Base-by-base conservation (phyloP, 2,113 vertebrate genomes). In the Chaetorhynchus papuensis region DNA sequence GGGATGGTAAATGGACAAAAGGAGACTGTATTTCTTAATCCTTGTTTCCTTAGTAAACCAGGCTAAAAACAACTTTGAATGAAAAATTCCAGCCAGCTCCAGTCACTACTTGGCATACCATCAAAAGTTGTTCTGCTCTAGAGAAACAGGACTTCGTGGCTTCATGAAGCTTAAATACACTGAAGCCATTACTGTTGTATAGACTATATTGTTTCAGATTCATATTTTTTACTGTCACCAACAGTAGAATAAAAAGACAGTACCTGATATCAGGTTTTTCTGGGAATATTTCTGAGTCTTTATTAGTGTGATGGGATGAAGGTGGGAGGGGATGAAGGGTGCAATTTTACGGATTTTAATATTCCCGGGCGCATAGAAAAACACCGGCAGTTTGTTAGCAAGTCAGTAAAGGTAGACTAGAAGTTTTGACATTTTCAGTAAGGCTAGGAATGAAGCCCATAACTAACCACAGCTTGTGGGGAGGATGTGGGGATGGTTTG, bases 11-110 rank as follows among this genome's bases (percentile, higher is more conserved):
- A 89, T 28, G 54, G 45, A 78, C 83, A 66, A 83, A 95, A 89
- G 47, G 24, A 78, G 17, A 64, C 19, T 71, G 35, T 61, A 21
- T 66, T 74, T 91, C 52, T 84, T 71, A 63, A 60, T 81, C 61
- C 41, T 89, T 84, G 30, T 85, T 94, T 91, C 49, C 57, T 70
- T 84, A 85, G 84, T 64, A 91, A 90, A 76, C 16, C 13, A 78
- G 52, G 30, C 81, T 90, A 94, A 93, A 97, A 90, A 2, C 79
- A 94, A 88, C 79, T 92, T 50, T 61, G 85, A 95, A 94, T 93
- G 50, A 92, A 95, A 88, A 96, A 97, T 96, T 95, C 93, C 91
- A 93, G 17, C 50, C 45, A 72, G 57, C 63, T 85, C 89, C 70
- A 94, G 77, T 96, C 89, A 87, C 37, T 87, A 28, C 27, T 91